phyloP scores from a whole-genome alignment of 2,888 invertebrate genomes.

The Drosophila macrospina region DNA sequence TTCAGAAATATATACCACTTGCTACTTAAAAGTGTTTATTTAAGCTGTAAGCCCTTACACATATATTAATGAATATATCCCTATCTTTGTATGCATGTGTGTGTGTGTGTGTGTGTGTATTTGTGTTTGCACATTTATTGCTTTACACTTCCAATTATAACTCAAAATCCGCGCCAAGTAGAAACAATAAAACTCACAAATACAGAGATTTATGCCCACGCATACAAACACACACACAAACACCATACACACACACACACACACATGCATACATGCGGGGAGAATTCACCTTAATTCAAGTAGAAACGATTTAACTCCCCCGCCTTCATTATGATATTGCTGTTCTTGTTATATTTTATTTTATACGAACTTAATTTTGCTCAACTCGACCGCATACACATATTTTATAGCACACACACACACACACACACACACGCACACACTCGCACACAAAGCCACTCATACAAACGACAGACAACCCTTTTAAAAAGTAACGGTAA shows the following conservation, averaged over 20 bases:
- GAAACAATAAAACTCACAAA: conserved; percentile 70
- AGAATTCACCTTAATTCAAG: conserved; percentile 76
- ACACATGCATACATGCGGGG: conserved; percentile 8
- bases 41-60: background rate
- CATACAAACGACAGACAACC: conserved; percentile 69
- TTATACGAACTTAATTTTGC: conserved; percentile 79
- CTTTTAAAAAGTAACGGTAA: conserved; percentile 78
- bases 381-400: conserved; percentile 68
- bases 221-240: conserved; percentile 38
- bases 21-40: background rate
- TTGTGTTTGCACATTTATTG: conserved; percentile 60
- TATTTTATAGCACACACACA: conserved; percentile 52
- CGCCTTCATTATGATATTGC: conserved; percentile 69
- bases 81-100: background rate
- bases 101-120: conserved; percentile 4
- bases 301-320: conserved; percentile 78
- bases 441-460: conserved; percentile 37
- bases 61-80: background rate
- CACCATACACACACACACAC: conserved; percentile 10
- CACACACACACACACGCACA: conserved; percentile 28
- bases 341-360: conserved; percentile 73
- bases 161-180: conserved; percentile 72
- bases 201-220: conserved; percentile 62
- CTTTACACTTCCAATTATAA: conserved; percentile 78
- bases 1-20: background rate